phyloP scores from a whole-genome alignment of 1,140 invertebrate species.

The Drosophila aff. region DNA sequence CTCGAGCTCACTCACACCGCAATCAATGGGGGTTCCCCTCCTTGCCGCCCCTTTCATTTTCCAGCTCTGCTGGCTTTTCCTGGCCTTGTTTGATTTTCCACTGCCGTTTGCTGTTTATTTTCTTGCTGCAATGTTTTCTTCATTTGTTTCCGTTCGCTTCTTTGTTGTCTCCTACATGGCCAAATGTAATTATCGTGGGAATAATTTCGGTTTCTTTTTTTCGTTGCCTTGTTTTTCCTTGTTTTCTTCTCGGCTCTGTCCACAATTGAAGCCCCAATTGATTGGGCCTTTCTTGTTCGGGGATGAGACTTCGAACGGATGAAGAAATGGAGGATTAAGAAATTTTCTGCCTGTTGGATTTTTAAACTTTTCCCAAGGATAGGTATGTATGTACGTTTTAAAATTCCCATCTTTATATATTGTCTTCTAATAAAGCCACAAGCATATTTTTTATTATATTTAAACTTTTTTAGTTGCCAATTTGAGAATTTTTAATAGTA shows the following conservation, averaged over 20 bases:
- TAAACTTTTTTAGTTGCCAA: neutral
- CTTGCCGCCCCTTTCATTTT: slow-evolving; percentile 4
- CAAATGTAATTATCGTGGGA: slow-evolving; percentile 69
- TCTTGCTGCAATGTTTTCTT: slow-evolving; percentile 36
- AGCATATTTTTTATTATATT: neutral
- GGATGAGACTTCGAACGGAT: slow-evolving; percentile 1
- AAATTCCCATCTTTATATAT: neutral
- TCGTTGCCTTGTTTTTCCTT: slow-evolving; percentile 27
- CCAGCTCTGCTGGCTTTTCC: neutral
- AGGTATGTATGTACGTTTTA: neutral
- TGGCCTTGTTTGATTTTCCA: slow-evolving; percentile 31
- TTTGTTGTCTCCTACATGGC: slow-evolving; percentile 33
- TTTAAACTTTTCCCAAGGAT: neutral
- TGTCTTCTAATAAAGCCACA: too few relatives aligned
- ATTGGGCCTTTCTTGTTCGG: slow-evolving; percentile 40
- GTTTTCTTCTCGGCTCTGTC: slow-evolving; percentile 20
- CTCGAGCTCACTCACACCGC: slow-evolving; percentile 36
- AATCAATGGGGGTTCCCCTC: slow-evolving; percentile 36
- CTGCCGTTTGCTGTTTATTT: slow-evolving; percentile 28
- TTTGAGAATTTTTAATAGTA: neutral
- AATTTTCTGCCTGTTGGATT: neutral
- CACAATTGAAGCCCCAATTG: slow-evolving; percentile 48
- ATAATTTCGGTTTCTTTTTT: slow-evolving; percentile 43
- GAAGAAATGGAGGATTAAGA: neutral
- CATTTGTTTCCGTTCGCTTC: slow-evolving; percentile 29